Conservation (phyloP, 2,113 vertebrate genomes). For the Suncus etruscus region DNA sequence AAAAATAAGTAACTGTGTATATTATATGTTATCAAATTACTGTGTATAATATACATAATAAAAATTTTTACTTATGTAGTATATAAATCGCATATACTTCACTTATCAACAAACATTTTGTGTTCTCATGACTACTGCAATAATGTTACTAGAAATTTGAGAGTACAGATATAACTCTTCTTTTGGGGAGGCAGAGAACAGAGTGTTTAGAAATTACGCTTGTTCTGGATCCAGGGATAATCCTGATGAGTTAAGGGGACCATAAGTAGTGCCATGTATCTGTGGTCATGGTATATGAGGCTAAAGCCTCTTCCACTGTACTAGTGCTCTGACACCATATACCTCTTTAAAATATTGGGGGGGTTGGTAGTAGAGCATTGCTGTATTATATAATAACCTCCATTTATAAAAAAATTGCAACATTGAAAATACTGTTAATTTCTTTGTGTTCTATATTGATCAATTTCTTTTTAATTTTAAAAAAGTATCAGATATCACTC, state of each 20-base stretch:
- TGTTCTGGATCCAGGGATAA: too few species aligned
- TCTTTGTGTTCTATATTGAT: not conserved
- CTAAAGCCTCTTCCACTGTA: too few species aligned
- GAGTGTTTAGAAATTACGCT: too few species aligned
- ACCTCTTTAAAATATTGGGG: not conserved
- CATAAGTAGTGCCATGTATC: too few species aligned
- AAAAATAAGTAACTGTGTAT: not conserved
- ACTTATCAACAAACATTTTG: not conserved
- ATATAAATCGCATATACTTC: not conserved
- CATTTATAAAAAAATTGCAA: not conserved
- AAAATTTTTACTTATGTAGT: not conserved
- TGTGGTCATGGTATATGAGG: too few species aligned
- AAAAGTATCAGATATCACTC: not conserved
- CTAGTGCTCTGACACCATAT: too few species aligned
- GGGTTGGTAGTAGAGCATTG: too few species aligned
- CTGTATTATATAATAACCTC: not conserved
- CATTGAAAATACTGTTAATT: too few species aligned
- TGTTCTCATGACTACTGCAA: not conserved
- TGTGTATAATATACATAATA: not conserved
- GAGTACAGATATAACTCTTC: not conserved
- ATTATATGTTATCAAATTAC: not conserved
- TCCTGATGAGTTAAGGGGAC: too few species aligned
- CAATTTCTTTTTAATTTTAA: not conserved
- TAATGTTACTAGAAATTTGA: not conserved
- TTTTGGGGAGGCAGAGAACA: too few species aligned